A percentile compares a stretch with the other conserved stretches of the same genome.
Conservation (phyloP, 2,113 vertebrate genomes). For the Recurvirostra avosetta region DNA sequence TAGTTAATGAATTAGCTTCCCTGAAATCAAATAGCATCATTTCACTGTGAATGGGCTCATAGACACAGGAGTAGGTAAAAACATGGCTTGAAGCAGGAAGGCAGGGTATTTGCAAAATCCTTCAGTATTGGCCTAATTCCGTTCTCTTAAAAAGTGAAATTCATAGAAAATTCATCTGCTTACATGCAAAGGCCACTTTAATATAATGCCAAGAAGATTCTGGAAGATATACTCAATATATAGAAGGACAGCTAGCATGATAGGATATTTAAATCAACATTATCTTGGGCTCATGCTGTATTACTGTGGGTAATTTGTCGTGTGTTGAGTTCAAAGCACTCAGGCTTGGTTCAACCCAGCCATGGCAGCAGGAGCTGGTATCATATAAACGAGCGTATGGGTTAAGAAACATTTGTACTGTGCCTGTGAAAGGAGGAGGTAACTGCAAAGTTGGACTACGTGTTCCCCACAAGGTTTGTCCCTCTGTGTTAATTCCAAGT, state of each 20-base stretch:
- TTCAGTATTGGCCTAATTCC: not conserved
- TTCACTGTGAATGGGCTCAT: not conserved
- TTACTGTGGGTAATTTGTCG: not conserved
- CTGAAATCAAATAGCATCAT: not conserved
- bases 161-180: not conserved
- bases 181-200: not conserved
- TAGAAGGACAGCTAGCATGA: not conserved
- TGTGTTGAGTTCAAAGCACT: not conserved
- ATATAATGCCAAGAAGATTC: not conserved
- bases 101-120: not conserved
- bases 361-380: not conserved
- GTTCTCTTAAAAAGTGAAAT: not conserved
- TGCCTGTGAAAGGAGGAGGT: not conserved
- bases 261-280: not conserved
- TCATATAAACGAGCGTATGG: not conserved
- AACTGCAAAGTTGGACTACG: not conserved
- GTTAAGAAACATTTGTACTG: not conserved
- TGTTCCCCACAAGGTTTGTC: not conserved
- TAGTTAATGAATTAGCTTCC: not conserved
- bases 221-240: not conserved
- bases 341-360: not conserved
- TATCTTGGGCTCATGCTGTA: not conserved
- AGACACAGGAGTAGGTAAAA: not conserved
- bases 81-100: not conserved
- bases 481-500: not conserved